Evolutionary conservation across 2,888 invertebrate species (phyloP).

Genomic region (Drosophila kanekoi): DNA sequence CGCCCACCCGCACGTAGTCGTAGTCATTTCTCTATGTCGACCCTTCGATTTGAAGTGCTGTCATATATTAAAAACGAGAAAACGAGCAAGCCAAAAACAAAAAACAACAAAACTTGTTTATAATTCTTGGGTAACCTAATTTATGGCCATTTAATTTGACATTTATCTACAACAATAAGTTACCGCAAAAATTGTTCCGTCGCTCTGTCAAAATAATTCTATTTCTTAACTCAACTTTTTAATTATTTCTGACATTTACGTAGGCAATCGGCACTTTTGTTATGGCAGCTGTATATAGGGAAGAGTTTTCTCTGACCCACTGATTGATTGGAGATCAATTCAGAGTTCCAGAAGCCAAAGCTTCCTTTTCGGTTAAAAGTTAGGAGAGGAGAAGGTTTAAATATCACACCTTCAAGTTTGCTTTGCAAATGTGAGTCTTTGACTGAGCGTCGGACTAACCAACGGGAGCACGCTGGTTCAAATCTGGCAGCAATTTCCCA

Average conservation of each 20-base stretch:
- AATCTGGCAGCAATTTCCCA: too few species aligned
- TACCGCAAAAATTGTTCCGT: constrained; percentile 32
- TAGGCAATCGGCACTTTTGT: constrained; percentile 18
- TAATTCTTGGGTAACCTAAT: constrained; percentile 47
- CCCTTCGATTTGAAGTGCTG: constrained; percentile 54
- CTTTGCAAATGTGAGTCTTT: too few species aligned
- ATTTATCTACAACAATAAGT: constrained; percentile 66
- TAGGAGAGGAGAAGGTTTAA: too few species aligned
- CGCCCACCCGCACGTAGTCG: constrained; percentile 48
- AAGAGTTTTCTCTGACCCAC: too few species aligned
- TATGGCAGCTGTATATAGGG: not conserved
- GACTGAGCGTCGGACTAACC: too few species aligned
- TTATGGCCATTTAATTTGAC: constrained; percentile 73
- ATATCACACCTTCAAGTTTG: too few species aligned
- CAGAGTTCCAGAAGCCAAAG: too few species aligned
- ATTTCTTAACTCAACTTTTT: constrained; percentile 38
- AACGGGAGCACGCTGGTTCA: too few species aligned
- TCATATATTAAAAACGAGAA: constrained; percentile 21
- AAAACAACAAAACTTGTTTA: constrained; percentile 36
- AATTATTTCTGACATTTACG: constrained; percentile 44
- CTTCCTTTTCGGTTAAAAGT: too few species aligned
- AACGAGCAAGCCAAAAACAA: too few species aligned
- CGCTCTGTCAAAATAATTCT: constrained; percentile 51
- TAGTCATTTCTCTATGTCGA: constrained; percentile 49
- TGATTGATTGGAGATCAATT: too few species aligned